A percentile compares a stretch with the other conserved stretches of the same genome.
These are phyloP conservation scores for Sipunculus nudus DNA, from an alignment of 2,888 invertebrate genomes.

Conservation along the genomic window DNA sequence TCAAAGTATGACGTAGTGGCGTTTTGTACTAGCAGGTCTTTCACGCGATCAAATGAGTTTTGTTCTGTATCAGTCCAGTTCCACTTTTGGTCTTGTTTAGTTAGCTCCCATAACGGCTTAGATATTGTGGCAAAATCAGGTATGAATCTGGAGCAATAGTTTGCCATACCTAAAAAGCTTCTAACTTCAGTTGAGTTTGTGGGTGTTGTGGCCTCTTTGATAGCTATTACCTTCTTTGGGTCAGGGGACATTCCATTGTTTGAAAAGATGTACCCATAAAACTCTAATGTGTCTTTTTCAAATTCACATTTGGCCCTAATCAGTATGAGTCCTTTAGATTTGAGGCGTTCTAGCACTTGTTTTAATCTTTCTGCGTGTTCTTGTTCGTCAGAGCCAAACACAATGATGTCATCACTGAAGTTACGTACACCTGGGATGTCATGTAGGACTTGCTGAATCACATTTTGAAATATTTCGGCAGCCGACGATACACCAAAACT, in stretches of 20 bases:
- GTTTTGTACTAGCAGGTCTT: neutral
- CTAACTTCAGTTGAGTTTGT: constrained; percentile 35
- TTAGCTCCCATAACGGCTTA: constrained; percentile 40
- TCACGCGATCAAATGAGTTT: constrained; percentile 33
- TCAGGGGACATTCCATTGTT: constrained; percentile 26
- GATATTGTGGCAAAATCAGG: constrained; percentile 34
- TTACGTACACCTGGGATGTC: constrained; percentile 14
- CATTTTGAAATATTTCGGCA: constrained; percentile 20
- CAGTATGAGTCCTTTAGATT: constrained; percentile 22
- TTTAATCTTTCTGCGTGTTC: constrained; percentile 17
- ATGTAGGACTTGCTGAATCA: constrained; percentile 12
- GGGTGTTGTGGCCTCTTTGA: constrained; percentile 34
- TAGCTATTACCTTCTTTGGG: constrained; percentile 35
- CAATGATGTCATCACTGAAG: constrained; percentile 24
- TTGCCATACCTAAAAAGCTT: constrained; percentile 42
- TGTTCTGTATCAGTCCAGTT: constrained; percentile 31
- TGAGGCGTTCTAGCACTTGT: constrained; percentile 17
- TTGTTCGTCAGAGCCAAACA: constrained; percentile 5
- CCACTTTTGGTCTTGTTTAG: constrained; percentile 34
- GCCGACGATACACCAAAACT: constrained; percentile 25
- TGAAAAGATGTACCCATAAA: constrained; percentile 6
- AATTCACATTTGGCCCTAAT: constrained; percentile 28
- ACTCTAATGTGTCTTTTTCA: neutral
- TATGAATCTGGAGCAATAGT: constrained; percentile 43
- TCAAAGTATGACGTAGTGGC: constrained; percentile 35